phyloP scores from a whole-genome alignment of 2,797 vertebrate genomes.

The Ctenochaetus hawaiiensis region DNA sequence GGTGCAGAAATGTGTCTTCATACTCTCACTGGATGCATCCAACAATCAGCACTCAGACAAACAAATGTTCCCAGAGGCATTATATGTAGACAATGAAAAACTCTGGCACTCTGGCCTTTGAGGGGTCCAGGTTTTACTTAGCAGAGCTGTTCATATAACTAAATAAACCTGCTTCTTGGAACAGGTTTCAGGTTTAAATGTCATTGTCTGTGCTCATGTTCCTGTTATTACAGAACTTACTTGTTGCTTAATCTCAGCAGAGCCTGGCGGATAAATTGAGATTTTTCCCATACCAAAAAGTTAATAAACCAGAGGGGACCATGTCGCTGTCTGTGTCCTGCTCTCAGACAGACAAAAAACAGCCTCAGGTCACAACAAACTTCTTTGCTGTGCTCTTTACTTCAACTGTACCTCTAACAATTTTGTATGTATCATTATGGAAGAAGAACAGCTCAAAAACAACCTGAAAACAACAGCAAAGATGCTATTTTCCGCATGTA shows the following conservation, averaged over 20 bases:
- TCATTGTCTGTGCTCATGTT: constrained; percentile 56
- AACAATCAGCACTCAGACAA: not conserved
- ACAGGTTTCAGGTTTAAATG: constrained; percentile 16
- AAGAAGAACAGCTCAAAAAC: too few relatives aligned
- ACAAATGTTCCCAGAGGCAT: not conserved
- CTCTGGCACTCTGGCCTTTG: not conserved
- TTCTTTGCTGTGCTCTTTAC: not conserved
- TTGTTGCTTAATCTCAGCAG: constrained; percentile 48
- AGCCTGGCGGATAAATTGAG: constrained; percentile 53
- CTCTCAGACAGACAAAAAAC: constrained; percentile 23
- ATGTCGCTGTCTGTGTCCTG: constrained; percentile 36
- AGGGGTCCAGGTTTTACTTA: not conserved
- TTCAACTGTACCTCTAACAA: not conserved
- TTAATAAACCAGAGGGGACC: constrained; percentile 64
- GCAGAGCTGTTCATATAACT: constrained; percentile 7
- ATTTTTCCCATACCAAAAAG: constrained; percentile 74
- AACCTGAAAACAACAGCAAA: fast-evolving
- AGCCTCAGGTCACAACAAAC: constrained; percentile 6
- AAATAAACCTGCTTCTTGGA: constrained; percentile 24
- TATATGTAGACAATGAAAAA: not conserved
- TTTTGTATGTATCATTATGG: too few relatives aligned
- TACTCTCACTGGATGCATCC: not conserved
- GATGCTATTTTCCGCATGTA: not conserved
- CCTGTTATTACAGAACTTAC: constrained; percentile 64
- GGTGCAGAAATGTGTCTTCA: not conserved